Conservation (phyloP, 2,888 invertebrate genomes). For the Cenopis cana region DNA sequence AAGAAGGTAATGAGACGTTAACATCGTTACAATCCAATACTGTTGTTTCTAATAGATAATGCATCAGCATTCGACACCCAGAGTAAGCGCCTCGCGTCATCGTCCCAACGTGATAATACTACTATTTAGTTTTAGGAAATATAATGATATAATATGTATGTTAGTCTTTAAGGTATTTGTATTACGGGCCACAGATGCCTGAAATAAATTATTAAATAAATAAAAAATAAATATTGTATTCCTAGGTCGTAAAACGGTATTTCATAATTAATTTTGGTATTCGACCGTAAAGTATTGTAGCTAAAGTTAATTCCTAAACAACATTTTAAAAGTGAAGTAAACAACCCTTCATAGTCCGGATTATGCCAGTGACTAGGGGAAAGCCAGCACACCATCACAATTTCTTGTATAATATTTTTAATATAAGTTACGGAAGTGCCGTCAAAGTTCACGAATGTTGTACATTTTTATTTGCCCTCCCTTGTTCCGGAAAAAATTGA, state of each 20-base stretch:
- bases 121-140: no score
- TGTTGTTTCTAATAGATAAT: background rate
- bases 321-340: constrained; percentile 51
- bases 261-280: constrained; percentile 26
- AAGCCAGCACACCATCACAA: constrained; percentile 51
- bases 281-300: constrained; percentile 29
- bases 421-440: constrained; percentile 62
- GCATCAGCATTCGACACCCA: no score
- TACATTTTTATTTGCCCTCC: constrained; percentile 55
- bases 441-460: constrained; percentile 58
- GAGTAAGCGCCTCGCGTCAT: no score
- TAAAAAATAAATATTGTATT: background rate
- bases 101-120: no score
- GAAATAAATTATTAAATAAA: no score
- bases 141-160: no score
- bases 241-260: background rate
- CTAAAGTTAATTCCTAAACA: constrained; percentile 29
- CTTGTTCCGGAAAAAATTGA: constrained; percentile 51
- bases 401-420: constrained; percentile 62
- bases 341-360: constrained; percentile 41
- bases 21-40: background rate
- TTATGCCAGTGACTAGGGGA: constrained; percentile 43
- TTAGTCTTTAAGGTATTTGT: no score
- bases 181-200: no score
- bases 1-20: background rate